Evolutionary conservation across 2,888 invertebrate species (phyloP).

Genomic region (Cephonodes hylas): DNA sequence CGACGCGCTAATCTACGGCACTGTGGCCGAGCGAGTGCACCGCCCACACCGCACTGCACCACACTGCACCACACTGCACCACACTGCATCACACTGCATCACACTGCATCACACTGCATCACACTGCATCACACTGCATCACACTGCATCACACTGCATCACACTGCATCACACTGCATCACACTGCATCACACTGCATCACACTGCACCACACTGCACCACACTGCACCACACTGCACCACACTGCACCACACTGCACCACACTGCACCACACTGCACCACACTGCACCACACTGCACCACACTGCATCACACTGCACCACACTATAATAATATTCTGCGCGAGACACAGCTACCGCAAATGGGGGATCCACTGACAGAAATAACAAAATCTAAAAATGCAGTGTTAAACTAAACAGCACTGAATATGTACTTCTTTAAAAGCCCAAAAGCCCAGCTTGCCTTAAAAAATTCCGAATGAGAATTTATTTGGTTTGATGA

Average conservation of each 20-base stretch:
- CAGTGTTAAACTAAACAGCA: no score
- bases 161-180: neutral
- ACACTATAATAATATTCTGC: neutral
- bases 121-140: neutral
- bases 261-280: neutral
- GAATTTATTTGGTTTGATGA: no score
- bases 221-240: neutral
- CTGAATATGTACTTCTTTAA: no score
- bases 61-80: neutral
- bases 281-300: neutral
- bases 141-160: neutral
- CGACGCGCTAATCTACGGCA: neutral
- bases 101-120: neutral
- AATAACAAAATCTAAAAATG: no score
- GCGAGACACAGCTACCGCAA: no score
- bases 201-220: neutral
- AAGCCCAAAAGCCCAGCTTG: no score
- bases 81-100: neutral
- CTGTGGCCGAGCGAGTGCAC: conserved; percentile 12
- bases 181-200: no score
- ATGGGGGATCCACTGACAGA: no score
- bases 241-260: neutral
- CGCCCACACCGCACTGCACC: neutral
- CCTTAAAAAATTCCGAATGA: no score
- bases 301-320: neutral